These are phyloP conservation scores for Fratercula arctica DNA, from an alignment of 2,797 vertebrate species.

Conservation along the genomic window DNA sequence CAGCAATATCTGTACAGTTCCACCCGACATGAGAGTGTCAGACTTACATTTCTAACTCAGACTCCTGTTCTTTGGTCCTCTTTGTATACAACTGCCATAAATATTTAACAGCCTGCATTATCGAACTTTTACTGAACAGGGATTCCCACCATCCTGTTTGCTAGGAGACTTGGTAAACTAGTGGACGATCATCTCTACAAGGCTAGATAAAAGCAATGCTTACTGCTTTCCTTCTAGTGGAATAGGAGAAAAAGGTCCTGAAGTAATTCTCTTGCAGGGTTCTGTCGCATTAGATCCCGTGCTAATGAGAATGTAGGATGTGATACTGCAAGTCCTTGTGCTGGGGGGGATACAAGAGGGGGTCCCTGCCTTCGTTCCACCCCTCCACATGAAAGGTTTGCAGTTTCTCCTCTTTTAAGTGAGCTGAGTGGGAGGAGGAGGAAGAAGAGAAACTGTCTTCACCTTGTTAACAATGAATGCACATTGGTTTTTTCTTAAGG, in stretches of 20 bases:
- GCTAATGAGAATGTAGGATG: rapidly evolving
- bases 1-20: neutral
- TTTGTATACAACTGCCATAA: neutral
- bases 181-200: neutral
- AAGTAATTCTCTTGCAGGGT: neutral
- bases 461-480: neutral
- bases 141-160: neutral
- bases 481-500: neutral
- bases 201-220: neutral
- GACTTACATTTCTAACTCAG: neutral
- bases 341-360: neutral
- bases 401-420: neutral
- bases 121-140: rapidly evolving
- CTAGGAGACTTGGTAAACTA: neutral
- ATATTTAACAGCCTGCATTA: neutral
- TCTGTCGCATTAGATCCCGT: rapidly evolving
- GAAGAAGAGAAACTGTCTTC: neutral
- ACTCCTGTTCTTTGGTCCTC: slow-evolving; percentile 50
- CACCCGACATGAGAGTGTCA: rapidly evolving
- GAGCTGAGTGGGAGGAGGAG: neutral
- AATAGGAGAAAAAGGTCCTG: neutral
- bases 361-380: neutral
- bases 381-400: neutral
- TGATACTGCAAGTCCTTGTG: neutral
- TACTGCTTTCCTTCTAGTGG: neutral